Percentiles rank a stretch among this genome's conserved stretches.
phyloP scores from a whole-genome alignment of 2,888 invertebrate genomes.

The Coelinius sp. region DNA sequence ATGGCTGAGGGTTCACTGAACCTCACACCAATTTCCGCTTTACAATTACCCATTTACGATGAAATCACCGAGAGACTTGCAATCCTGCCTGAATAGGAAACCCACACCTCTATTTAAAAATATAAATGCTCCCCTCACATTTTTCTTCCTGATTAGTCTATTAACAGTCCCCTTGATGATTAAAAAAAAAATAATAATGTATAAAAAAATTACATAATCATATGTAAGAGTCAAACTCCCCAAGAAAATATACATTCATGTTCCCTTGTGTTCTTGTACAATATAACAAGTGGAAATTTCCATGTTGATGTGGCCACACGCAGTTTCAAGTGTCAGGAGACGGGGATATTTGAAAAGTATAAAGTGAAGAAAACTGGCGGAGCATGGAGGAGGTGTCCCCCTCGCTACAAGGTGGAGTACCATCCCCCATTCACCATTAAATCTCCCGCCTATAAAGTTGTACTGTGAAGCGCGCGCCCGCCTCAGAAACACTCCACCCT shows the following conservation, averaged over 20 bases:
- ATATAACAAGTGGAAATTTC: constrained; percentile 2
- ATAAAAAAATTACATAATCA: background rate
- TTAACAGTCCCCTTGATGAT: background rate
- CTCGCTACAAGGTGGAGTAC: constrained; percentile 39
- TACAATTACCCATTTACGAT: constrained; percentile 12
- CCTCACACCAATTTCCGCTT: constrained; percentile 5
- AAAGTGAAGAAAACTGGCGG: constrained; percentile 37
- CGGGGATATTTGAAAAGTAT: constrained; percentile 28
- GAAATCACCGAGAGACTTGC: background rate
- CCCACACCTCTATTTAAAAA: constrained; percentile 1
- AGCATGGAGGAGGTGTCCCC: constrained; percentile 49
- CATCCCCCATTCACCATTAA: constrained; percentile 58
- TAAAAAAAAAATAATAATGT: constrained; percentile 9
- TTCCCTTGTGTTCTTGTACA: background rate
- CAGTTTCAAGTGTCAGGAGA: constrained; percentile 9
- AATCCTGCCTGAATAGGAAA: constrained; percentile 11
- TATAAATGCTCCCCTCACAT: constrained; percentile 29
- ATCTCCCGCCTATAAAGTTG: constrained; percentile 66
- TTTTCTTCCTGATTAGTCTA: constrained; percentile 37
- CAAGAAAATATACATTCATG: background rate
- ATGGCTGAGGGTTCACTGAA: background rate
- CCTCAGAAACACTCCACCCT: constrained; percentile 69
- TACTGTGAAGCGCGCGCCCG: constrained; percentile 66
- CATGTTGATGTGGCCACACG: background rate
- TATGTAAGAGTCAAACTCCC: constrained; percentile 4